A percentile compares a stretch with the other conserved stretches of the same genome.
phyloP scores from a whole-genome alignment of 2,113 vertebrate genomes.

The Bubo scandiacus region DNA sequence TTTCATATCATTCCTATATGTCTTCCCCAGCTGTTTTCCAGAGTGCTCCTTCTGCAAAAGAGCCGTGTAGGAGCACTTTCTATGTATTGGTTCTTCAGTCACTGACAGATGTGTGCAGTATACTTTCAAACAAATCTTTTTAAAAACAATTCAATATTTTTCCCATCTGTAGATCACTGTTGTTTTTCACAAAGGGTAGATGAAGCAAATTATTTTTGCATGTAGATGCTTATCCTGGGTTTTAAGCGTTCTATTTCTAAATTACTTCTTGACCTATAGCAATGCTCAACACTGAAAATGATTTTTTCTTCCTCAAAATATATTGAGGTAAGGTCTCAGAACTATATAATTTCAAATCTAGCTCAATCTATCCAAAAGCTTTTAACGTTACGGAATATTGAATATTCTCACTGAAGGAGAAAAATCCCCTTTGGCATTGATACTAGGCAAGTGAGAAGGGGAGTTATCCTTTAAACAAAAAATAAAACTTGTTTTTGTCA shows the following conservation, averaged over 20 bases:
- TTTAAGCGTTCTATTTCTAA: not conserved
- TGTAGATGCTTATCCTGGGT: not conserved
- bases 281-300: not conserved
- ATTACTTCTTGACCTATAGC: not conserved
- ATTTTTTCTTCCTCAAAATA: not conserved
- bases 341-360: not conserved
- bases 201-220: not conserved
- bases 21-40: constrained; percentile 51
- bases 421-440: not conserved
- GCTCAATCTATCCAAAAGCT: not conserved
- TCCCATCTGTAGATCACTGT: not conserved
- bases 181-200: not conserved
- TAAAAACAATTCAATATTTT: not conserved
- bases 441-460: not conserved
- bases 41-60: not conserved
- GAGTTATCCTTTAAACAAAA: not conserved
- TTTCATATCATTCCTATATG: constrained; percentile 15
- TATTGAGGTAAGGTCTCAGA: not conserved
- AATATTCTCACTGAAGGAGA: not conserved
- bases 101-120: not conserved
- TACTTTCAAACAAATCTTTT: not conserved
- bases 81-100: not conserved
- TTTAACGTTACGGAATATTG: not conserved
- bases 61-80: not conserved
- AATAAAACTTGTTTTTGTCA: not conserved